Conservation (phyloP, 2,797 vertebrate genomes). For the Phoeniculus purpureus region DNA sequence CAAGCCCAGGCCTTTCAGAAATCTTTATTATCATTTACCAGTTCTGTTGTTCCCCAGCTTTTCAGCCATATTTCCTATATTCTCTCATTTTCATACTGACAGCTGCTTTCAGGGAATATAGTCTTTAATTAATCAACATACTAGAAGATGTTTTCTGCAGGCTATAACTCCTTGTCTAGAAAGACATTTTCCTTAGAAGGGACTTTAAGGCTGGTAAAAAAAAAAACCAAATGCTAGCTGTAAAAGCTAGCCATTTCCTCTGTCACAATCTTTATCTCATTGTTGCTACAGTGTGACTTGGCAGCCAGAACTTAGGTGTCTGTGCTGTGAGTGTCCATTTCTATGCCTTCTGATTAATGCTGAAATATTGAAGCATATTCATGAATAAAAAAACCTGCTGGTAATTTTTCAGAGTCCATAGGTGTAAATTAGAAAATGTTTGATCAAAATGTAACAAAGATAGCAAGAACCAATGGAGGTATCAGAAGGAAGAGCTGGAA, state of each 20-base stretch:
- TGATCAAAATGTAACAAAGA: not conserved
- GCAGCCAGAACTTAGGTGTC: not conserved
- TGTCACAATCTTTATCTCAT: not conserved
- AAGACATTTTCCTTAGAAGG: not conserved
- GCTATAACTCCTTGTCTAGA: constrained; percentile 15
- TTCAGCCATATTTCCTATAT: not conserved
- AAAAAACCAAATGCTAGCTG: not conserved
- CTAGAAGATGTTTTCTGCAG: constrained; percentile 3
- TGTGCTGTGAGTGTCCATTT: not conserved
- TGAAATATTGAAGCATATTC: not conserved
- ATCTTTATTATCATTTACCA: not conserved
- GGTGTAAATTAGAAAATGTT: not conserved
- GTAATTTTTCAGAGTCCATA: not conserved
- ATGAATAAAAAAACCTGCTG: not conserved
- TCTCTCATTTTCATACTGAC: not conserved
- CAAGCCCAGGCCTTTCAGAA: not conserved
- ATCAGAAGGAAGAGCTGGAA: not conserved
- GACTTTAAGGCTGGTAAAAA: not conserved
- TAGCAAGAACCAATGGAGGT: not conserved
- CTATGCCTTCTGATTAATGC: not conserved
- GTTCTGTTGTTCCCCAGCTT: not conserved
- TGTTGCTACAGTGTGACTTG: not conserved
- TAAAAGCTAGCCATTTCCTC: not conserved
- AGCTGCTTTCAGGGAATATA: constrained; percentile 4
- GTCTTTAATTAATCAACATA: constrained; percentile 27